Evolutionary conservation across 2,888 invertebrate genomes (phyloP).

Genomic region (Pocota personata): DNA sequence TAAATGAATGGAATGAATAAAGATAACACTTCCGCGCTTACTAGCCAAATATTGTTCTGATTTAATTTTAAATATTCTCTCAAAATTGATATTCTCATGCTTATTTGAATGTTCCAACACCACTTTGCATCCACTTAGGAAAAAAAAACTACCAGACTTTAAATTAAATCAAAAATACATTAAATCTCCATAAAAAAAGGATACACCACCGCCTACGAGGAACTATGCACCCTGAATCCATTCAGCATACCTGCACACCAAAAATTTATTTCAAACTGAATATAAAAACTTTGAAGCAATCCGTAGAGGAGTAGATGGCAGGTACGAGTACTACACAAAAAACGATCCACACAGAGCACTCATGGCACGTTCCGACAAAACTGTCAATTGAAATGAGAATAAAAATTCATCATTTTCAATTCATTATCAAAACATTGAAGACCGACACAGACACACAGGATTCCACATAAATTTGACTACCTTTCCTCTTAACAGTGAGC

Average conservation of each 20-base stretch:
- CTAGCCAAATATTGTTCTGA: no score
- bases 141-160: no score
- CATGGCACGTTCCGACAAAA: slow-evolving; percentile 54
- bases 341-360: background rate
- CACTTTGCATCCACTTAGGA: no score
- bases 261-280: background rate
- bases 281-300: slow-evolving; percentile 8
- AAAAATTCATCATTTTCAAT: slow-evolving; percentile 72
- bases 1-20: no score
- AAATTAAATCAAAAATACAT: slow-evolving; percentile 67
- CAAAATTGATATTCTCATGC: no score
- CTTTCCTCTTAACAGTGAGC: background rate
- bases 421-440: slow-evolving; percentile 66
- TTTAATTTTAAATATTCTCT: no score
- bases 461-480: background rate
- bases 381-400: slow-evolving; percentile 66
- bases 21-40: no score
- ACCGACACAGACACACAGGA: background rate
- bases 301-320: background rate
- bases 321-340: background rate
- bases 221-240: background rate
- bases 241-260: background rate
- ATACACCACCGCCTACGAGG: background rate
- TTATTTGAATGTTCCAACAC: no score
- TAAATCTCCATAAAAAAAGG: slow-evolving; percentile 25